Conservation (phyloP, 2,888 invertebrate species). For the Pachymerium ferrugineum region DNA sequence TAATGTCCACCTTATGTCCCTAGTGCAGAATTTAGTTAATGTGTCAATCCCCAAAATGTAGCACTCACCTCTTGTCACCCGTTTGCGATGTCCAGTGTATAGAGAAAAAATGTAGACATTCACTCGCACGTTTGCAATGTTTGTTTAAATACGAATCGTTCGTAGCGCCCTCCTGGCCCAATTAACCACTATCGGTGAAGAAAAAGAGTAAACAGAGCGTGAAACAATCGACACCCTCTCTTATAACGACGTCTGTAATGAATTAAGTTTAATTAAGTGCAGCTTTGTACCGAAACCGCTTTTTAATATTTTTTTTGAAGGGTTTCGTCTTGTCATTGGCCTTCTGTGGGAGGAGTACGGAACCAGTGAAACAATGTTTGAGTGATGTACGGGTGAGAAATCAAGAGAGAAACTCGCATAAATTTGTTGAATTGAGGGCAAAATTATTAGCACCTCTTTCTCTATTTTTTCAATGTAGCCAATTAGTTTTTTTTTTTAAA, state of each 20-base stretch:
- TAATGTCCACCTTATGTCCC: no score
- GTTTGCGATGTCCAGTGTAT: no score
- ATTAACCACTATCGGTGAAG: neutral
- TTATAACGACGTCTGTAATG: neutral
- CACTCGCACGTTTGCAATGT: neutral
- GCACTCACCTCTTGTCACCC: no score
- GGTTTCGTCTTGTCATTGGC: neutral
- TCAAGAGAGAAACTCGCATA: neutral
- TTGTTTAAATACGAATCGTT: neutral
- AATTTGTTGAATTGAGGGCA: neutral
- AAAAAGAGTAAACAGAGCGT: neutral
- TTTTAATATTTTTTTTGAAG: no score
- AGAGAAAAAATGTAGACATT: no score
- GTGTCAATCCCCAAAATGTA: no score
- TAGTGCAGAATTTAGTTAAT: no score
- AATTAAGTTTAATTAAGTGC: neutral
- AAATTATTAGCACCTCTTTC: neutral
- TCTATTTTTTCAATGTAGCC: neutral
- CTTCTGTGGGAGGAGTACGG: no score
- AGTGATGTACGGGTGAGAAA: neutral
- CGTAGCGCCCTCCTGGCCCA: conserved; percentile 1
- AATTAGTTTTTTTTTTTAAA: neutral
- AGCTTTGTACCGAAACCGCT: no score
- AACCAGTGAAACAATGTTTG: neutral
- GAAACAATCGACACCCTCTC: no score